Evolutionary conservation across 1,140 invertebrate species (phyloP), one percentile per base, ranked within the genome.

Genomic region (Lasioglossum baleicum): DNA sequence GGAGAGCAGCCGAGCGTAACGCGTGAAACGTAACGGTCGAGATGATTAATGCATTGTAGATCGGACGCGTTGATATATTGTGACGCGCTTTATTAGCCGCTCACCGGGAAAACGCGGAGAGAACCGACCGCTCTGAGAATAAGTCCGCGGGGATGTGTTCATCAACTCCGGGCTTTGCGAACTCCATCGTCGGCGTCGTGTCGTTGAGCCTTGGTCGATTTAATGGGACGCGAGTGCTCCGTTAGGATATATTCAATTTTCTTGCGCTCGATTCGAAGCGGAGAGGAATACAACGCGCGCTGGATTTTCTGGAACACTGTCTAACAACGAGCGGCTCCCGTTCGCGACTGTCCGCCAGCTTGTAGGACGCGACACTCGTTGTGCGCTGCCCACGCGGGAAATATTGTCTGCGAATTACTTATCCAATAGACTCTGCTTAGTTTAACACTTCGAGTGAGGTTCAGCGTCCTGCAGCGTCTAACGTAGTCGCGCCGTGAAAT

Each of bases 81-180:
- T 44, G 42, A 76, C 42, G 7, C 35, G 17, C 65, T 76, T 76
- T 76, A 76, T 76, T 76, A 76, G 42, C 20, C 6, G 60, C 5
- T 53, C 35, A 40, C 5, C 63, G n/a, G 51, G 66, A 64, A 40
- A 65, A 65, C 48, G 48, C n/a, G 15, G 58, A 1, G 58, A 1
- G 26, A 42, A 13, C 10, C 26, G 20, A 0, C n/a, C 22, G 51
- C 3, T 8, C 15, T 35, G 75, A 22, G 65, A 13, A 48, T 69
- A 76, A 76, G 42, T 60, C 53, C 67, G 42, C 42, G 17, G 53
- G 75, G 66, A 76, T 69, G 44, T 44, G 56, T 76, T 76, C 60
- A 65, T 76, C 65, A 22, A 75, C n/a, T 48, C 35, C 48, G 48
- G 35, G 15, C 40, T 51, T 35, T 17, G 44, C 40, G 35, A 44